Conservation (phyloP, 2,797 vertebrate species). For the Tenualosa thibaudeaui region DNA sequence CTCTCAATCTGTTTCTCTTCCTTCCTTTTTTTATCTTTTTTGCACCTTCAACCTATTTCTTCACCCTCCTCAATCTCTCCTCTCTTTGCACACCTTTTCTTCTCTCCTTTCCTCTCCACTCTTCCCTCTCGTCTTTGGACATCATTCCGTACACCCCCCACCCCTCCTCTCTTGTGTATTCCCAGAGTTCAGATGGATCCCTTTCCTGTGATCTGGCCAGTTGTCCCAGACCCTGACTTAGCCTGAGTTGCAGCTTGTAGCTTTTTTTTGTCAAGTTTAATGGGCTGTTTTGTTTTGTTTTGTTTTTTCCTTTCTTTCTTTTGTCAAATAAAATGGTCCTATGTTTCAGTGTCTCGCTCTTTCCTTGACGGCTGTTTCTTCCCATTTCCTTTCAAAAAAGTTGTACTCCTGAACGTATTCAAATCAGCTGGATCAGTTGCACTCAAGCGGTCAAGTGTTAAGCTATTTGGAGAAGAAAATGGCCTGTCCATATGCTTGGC, state of each 20-base stretch:
- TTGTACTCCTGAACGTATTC: slow-evolving; percentile 30
- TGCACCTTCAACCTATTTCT: slow-evolving; percentile 22
- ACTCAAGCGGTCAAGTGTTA: neutral
- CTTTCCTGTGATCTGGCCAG: slow-evolving; percentile 36
- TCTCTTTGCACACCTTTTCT: slow-evolving; percentile 20
- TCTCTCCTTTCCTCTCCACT: slow-evolving; percentile 33
- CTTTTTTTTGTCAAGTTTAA: slow-evolving; percentile 54
- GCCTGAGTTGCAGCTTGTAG: slow-evolving; percentile 46
- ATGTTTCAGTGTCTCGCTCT: slow-evolving; percentile 58
- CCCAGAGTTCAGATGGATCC: slow-evolving; percentile 42
- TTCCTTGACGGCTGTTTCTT: slow-evolving; percentile 58
- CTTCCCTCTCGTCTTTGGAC: neutral
- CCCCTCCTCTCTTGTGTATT: slow-evolving; percentile 35
- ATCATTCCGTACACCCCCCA: neutral
- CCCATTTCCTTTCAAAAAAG: neutral
- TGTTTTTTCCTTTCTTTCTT: slow-evolving; percentile 45
- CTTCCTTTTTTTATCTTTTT: neutral
- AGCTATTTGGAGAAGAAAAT: slow-evolving; percentile 20
- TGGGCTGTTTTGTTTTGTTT: slow-evolving; percentile 22
- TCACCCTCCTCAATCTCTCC: neutral
- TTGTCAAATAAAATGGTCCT: slow-evolving; percentile 64
- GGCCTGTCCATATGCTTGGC: neutral
- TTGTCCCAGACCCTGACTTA: slow-evolving; percentile 38
- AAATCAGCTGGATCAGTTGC: slow-evolving; percentile 17
- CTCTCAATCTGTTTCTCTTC: slow-evolving; percentile 34